A percentile compares a stretch with the other conserved stretches of the same genome.
These are phyloP conservation scores for Pterocles orientalis DNA, from an alignment of 2,113 vertebrate species.

Conservation along the genomic window DNA sequence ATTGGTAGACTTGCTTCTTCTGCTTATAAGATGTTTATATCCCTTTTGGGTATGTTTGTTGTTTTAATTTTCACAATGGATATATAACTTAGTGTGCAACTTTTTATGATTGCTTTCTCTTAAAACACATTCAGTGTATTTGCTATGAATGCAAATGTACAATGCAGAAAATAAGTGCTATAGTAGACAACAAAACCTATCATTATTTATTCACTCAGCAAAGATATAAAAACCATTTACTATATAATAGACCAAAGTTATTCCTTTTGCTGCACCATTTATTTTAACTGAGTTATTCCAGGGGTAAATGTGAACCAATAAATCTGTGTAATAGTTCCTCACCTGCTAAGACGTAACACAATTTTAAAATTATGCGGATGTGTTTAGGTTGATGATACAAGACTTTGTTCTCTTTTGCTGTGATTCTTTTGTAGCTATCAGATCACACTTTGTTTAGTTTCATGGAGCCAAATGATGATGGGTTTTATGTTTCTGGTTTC, in stretches of 20 bases:
- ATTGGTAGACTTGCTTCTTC: neutral
- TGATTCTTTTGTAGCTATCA: neutral
- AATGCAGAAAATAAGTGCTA: neutral
- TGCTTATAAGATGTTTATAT: neutral
- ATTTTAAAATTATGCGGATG: neutral
- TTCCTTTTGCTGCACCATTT: slow-evolving; percentile 27
- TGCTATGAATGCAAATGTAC: slow-evolving; percentile 2
- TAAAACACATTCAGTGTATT: neutral
- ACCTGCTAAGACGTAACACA: neutral
- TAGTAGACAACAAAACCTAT: neutral
- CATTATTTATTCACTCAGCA: slow-evolving; percentile 35
- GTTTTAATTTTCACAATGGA: slow-evolving; percentile 17
- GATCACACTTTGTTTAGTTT: neutral
- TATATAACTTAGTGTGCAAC: neutral
- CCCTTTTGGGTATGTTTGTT: neutral
- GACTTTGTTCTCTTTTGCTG: neutral
- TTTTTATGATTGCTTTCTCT: neutral
- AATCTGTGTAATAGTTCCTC: neutral
- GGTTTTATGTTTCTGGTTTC: neutral
- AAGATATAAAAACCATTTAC: slow-evolving; percentile 2
- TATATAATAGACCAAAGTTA: slow-evolving; percentile 10
- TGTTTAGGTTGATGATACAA: neutral
- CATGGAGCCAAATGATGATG: neutral
- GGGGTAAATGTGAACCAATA: slow-evolving; percentile 10
- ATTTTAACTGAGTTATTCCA: slow-evolving; percentile 32